A percentile compares a stretch with the other conserved stretches of the same genome.
Evolutionary conservation across 2,113 vertebrate species (phyloP).

Genomic region (Peromyscus polionotus): DNA sequence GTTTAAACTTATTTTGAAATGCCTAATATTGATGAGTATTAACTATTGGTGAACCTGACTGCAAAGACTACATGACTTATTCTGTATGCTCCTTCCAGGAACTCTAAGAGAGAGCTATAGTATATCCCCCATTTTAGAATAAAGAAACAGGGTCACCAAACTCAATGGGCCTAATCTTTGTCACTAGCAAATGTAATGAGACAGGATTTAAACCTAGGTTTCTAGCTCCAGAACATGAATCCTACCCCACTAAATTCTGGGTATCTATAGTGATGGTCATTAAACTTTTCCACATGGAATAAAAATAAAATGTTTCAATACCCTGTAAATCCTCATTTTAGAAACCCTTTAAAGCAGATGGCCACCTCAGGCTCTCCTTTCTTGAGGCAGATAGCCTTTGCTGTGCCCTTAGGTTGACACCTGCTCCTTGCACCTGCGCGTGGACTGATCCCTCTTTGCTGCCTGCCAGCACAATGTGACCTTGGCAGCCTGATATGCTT

Average conservation of each 20-base stretch:
- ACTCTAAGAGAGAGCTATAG: neutral
- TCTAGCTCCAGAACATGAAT: neutral
- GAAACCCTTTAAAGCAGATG: constrained; percentile 52
- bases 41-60: neutral
- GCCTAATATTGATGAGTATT: neutral
- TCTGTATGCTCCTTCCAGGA: neutral
- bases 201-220: neutral
- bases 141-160: neutral
- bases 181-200: neutral
- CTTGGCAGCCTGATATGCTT: constrained; percentile 36
- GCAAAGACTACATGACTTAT: neutral
- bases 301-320: constrained; percentile 53
- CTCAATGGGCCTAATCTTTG: neutral
- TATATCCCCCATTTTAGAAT: neutral
- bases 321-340: neutral
- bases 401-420: constrained; percentile 18
- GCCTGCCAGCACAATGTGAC: neutral
- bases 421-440: constrained; percentile 50
- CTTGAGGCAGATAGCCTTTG: constrained; percentile 57
- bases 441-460: neutral
- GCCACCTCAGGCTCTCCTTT: neutral
- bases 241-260: neutral
- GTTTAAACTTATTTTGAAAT: constrained; percentile 40
- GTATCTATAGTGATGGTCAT: neutral
- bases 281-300: neutral